phyloP scores from a whole-genome alignment of 2,797 vertebrate genomes.

The Malacoctenus gilli region DNA sequence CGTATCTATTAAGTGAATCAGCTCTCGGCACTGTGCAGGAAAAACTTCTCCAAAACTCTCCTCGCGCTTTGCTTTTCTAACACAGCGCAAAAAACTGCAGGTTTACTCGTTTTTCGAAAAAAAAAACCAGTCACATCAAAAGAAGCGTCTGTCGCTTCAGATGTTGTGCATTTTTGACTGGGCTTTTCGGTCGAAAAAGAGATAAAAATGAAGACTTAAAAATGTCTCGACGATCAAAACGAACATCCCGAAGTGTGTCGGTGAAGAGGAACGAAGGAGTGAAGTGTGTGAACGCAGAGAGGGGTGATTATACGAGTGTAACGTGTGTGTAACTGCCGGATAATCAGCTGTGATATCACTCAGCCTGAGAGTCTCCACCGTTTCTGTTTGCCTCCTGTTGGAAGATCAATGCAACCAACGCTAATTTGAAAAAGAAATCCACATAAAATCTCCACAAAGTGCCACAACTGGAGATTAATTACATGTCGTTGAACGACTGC shows the following conservation, averaged over 20 bases:
- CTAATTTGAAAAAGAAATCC: neutral
- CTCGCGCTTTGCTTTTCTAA: too few relatives aligned
- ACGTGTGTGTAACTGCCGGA: neutral
- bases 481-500: neutral
- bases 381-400: neutral
- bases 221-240: slow-evolving; percentile 16
- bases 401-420: neutral
- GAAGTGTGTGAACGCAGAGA: neutral
- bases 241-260: neutral
- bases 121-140: too few relatives aligned
- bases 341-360: slow-evolving; percentile 10
- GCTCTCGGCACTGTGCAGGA: slow-evolving; percentile 18
- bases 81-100: too few relatives aligned
- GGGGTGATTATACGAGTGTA: slow-evolving; percentile 3
- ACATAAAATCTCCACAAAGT: neutral
- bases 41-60: slow-evolving; percentile 25
- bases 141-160: too few relatives aligned
- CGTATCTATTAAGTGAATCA: slow-evolving; percentile 31
- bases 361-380: slow-evolving; percentile 3
- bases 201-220: slow-evolving; percentile 3
- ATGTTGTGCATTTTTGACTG: slow-evolving; percentile 13
- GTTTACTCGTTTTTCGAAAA: too few relatives aligned
- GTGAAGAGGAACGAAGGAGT: too few relatives aligned
- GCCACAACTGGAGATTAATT: neutral
- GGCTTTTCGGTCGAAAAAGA: slow-evolving; percentile 13